Evolutionary conservation across 2,888 invertebrate genomes (phyloP), one percentile per base, ranked within the genome.

Genomic region (Clepsis dumicolana): DNA sequence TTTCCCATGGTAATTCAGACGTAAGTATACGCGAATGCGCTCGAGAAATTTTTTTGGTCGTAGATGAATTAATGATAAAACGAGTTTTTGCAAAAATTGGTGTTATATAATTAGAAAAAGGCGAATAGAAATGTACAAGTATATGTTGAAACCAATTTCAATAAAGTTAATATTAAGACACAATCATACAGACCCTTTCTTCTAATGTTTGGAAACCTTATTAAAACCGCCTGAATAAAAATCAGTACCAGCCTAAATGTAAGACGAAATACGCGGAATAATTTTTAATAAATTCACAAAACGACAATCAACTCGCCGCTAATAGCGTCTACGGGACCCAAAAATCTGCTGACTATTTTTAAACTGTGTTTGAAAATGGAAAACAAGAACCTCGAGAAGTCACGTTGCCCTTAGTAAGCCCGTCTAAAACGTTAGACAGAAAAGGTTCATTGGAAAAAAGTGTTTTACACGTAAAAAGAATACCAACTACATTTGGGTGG

Each of bases 261-360:
- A 16, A 41, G 5, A 41, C 0, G 16, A 41, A 41, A 41, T 41
- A 41, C 4, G 1, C 5, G 5, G 35, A 5, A 14, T 41, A 14
- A 38, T 4, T 12, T n/a, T n/a, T n/a, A 12, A 14, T 38, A n/a
- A 38, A 38, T 4, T 14, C 14, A n/a, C 38, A 38, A n/a, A 38
- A n/a, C n/a, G 38, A 38, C 38, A 38, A 41, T 41, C 41, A 16
- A 16, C 16, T 41, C 41, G 41, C n/a, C 16, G n/a, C 16, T 41
- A 41, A 41, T 16, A 7, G 41, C 41, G 16, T 18, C 41, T 18
- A 44, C 8, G 7, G 8, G 4, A 7, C 41, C 16, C 16, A 16
- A 44, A 44, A 44, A 44, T 44, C 41, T 18, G 41, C 41, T 41
- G 41, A 44, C 41, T 44, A 8, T 8, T 44, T 8, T 44, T 44